phyloP scores from a whole-genome alignment of 2,113 vertebrate species.

The Taurulus bubalis region DNA sequence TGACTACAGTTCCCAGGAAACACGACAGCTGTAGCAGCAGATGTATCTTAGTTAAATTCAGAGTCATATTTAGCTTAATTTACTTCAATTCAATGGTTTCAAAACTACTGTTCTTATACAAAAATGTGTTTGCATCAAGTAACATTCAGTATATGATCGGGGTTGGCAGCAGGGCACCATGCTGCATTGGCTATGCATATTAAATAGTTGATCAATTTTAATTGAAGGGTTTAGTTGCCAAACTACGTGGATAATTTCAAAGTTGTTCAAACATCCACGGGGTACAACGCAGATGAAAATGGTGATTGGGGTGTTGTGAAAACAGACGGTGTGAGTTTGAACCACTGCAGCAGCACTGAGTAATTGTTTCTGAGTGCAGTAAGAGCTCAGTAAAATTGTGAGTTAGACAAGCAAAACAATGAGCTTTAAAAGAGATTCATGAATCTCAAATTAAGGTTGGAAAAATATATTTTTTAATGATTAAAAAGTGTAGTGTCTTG shows the following conservation, averaged over 20 bases:
- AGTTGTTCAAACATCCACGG: neutral
- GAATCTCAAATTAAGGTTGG: neutral
- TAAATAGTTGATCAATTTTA: neutral
- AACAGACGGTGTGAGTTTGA: slow-evolving; percentile 8
- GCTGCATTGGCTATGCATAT: neutral
- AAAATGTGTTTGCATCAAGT: neutral
- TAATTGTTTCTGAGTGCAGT: neutral
- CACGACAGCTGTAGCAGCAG: slow-evolving; percentile 15
- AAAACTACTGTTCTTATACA: neutral
- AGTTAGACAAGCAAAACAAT: neutral
- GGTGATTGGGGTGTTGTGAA: neutral
- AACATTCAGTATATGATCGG: neutral
- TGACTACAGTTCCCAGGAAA: slow-evolving; percentile 25
- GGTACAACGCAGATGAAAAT: neutral
- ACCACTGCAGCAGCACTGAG: slow-evolving; percentile 5
- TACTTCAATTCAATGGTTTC: neutral
- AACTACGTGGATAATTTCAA: neutral
- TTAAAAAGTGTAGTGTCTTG: neutral
- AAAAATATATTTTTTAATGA: neutral
- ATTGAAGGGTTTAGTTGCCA: neutral
- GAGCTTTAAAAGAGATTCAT: neutral
- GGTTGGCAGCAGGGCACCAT: neutral
- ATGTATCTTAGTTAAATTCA: neutral
- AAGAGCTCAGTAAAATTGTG: neutral
- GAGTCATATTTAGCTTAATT: neutral